Percentiles rank a stretch among this genome's conserved stretches.
Evolutionary conservation across 1,140 invertebrate species (phyloP).

Genomic region (Trichonephila clavata): DNA sequence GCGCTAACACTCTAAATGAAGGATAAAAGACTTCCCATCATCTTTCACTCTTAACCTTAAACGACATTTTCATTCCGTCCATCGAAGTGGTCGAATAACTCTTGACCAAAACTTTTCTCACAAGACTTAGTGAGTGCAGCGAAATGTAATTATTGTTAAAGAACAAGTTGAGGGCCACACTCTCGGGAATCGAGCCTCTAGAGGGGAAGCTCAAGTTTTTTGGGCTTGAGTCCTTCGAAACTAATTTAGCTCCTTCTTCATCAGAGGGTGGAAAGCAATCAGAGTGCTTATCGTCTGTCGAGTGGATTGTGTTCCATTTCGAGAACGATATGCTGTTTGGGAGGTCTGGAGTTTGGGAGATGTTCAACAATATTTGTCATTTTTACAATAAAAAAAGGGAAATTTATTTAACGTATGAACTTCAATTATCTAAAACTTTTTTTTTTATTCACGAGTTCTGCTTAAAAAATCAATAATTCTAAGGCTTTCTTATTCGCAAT

Average conservation of each 20-base stretch:
- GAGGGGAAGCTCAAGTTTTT: conserved; percentile 37
- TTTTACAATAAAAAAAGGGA: no score
- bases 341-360: not conserved
- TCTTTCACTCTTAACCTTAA: not conserved
- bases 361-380: no score
- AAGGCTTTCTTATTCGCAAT: no score
- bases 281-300: not conserved
- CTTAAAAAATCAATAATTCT: no score
- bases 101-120: conserved; percentile 23
- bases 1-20: not conserved
- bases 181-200: not conserved
- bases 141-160: conserved; percentile 68
- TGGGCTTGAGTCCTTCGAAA: not conserved
- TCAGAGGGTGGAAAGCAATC: conserved; percentile 21
- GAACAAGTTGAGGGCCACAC: conserved; percentile 23
- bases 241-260: conserved; percentile 26
- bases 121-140: conserved; percentile 2
- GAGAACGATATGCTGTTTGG: not conserved
- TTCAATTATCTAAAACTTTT: no score
- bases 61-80: not conserved
- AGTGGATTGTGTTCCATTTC: not conserved
- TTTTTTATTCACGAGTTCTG: no score
- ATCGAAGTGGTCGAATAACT: not conserved
- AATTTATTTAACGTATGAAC: no score
- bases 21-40: not conserved